Conservation (phyloP, 2,797 vertebrate genomes). For the Sebastes hopkinsi region DNA sequence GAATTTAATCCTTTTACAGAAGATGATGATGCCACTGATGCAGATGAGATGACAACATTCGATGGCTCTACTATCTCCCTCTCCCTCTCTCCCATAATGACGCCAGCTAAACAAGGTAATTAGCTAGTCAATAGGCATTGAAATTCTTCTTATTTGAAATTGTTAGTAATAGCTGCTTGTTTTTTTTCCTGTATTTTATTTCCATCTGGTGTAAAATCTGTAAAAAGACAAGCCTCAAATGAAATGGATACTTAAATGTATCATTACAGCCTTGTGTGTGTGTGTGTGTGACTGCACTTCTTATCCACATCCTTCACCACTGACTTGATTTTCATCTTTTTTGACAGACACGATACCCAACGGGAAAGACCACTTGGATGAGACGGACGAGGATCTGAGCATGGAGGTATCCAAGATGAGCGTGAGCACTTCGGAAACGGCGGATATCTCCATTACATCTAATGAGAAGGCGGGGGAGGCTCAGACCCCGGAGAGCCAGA, state of each 20-base stretch:
- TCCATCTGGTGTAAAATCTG: neutral
- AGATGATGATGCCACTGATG: slow-evolving; percentile 80
- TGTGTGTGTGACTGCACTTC: neutral
- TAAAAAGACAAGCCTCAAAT: neutral
- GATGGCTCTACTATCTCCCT: slow-evolving; percentile 89
- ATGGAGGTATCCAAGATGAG: slow-evolving; percentile 89
- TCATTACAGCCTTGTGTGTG: neutral
- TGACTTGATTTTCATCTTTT: slow-evolving; percentile 38
- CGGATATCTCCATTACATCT: slow-evolving; percentile 88
- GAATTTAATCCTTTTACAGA: slow-evolving; percentile 57
- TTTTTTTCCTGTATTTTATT: neutral
- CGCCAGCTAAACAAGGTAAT: slow-evolving; percentile 88
- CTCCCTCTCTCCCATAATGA: slow-evolving; percentile 92
- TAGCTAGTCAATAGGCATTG: neutral
- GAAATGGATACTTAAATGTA: neutral
- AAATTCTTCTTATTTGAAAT: neutral
- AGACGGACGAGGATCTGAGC: slow-evolving; percentile 89
- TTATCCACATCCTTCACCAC: neutral
- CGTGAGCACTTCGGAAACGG: slow-evolving; percentile 85
- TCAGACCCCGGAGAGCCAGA: slow-evolving; percentile 90
- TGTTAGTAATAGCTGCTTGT: neutral
- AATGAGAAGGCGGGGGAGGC: slow-evolving; percentile 87
- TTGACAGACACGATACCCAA: slow-evolving; percentile 85
- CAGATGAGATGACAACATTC: slow-evolving; percentile 82
- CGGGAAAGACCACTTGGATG: slow-evolving; percentile 87